These are phyloP conservation scores for Sebastes hopkinsi DNA, from an alignment of 2,797 vertebrate species.

Conservation along the genomic window DNA sequence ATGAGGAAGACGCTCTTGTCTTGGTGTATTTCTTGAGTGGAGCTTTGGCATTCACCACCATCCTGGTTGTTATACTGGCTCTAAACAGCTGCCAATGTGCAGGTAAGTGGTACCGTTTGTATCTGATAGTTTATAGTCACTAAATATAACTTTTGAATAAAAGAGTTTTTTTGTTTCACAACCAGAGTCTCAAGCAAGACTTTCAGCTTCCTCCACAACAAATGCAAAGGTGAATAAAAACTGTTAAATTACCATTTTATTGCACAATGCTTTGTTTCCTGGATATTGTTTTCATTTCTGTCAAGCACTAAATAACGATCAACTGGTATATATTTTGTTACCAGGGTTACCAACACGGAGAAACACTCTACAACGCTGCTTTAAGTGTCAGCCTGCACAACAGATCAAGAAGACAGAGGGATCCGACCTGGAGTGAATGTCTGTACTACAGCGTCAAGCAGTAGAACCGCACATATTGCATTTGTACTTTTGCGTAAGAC, in stretches of 20 bases:
- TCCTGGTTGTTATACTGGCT: neutral
- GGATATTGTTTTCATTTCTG: neutral
- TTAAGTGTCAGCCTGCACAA: neutral
- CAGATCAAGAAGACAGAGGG: neutral
- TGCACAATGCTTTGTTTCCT: neutral
- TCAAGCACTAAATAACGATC: neutral
- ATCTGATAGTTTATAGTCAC: neutral
- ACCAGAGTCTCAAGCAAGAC: neutral
- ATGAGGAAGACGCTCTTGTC: neutral
- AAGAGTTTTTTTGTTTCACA: neutral
- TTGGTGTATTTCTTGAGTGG: neutral
- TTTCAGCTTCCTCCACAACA: neutral
- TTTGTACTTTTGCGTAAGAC: neutral
- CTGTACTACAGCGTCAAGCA: conserved; percentile 12
- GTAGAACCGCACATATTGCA: neutral
- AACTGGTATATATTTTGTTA: neutral
- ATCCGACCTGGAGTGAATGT: neutral
- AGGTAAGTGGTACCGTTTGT: conserved; percentile 8
- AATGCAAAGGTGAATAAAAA: conserved; percentile 7
- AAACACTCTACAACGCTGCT: conserved; percentile 6
- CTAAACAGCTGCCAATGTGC: neutral
- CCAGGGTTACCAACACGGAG: neutral
- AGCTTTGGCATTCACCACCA: neutral
- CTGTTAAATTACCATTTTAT: neutral
- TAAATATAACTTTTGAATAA: neutral